Base-by-base conservation (phyloP, 2,113 vertebrate species). In the Podarcis raffonei region DNA sequence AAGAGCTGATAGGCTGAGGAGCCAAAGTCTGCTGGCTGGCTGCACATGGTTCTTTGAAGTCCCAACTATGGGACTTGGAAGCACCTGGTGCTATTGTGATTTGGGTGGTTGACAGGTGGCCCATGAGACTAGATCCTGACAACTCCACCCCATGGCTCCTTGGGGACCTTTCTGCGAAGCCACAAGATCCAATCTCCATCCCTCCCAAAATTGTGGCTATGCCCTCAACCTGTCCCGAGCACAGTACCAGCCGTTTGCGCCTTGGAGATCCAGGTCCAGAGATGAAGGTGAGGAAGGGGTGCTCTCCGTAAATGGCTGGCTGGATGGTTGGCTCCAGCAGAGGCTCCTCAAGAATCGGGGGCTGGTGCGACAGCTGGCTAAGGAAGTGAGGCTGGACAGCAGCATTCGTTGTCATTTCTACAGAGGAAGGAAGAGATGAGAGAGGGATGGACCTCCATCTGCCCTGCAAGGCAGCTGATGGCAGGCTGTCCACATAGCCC, bases 171-270 rank as follows among this genome's bases (percentile, higher is more conserved):
- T 5, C 32, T 25, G 81, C 15, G 1, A 59, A 59, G 59, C 11
- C 7, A 22, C 4, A 23, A 20, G 25, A 53, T 16, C 27, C 76
- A 53, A 5, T 9, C 37, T 37, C 37, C 37, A 1, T 42, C 42
- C 42, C 12, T 27, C 12, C 15, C 48, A 53, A 53, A 53, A 11
- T 11, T 53, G 48, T 12, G 11, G 37, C 20, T 4, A 20, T 20
- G 3, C 8, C 32, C 57, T 25, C 32, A 37, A 1, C 48, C 48
- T 1, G 0, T 66, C 57, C 79, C 15, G 76, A 13, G 0, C 0
- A 79, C 9, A 9, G 75, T 96, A 96, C 95, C 94, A 6, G 20
- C 88, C 89, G 83, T 16, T 80, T 94, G 90, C 89, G 91, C 4
- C 91, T 92, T 91, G 94, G 94, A 53, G 92, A 3, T 37, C 90